Evolutionary conservation across 1,140 invertebrate genomes (phyloP).

Genomic region (Drosophila rhopaloa): DNA sequence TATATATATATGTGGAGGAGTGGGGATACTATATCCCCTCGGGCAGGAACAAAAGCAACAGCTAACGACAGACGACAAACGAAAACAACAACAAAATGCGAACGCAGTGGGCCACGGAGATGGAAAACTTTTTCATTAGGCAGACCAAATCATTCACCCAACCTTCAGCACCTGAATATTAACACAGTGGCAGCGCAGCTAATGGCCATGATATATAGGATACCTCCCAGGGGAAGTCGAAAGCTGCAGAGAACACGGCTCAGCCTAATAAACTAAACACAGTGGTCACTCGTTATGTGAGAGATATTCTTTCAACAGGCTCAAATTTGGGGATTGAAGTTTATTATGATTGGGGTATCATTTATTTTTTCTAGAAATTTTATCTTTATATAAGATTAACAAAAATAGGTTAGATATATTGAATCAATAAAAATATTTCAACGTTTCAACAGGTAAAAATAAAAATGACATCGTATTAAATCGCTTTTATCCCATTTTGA

Average conservation of each 20-base stretch:
- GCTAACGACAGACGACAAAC: constrained; percentile 20
- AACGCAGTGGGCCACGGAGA: background rate
- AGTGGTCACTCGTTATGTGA: constrained; percentile 1
- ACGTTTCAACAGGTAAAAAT: too few species aligned
- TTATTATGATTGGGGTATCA: too few species aligned
- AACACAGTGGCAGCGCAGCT: constrained; percentile 25
- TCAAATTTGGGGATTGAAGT: too few species aligned
- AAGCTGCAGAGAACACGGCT: background rate
- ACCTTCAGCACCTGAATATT: constrained; percentile 32
- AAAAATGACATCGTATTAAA: too few species aligned
- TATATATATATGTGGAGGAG: background rate
- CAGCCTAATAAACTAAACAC: constrained; percentile 23
- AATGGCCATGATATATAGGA: constrained; percentile 19
- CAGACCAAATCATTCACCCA: constrained; percentile 50
- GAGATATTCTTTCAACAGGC: too few species aligned
- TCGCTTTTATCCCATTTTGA: too few species aligned
- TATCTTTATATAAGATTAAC: too few species aligned
- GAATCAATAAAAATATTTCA: too few species aligned
- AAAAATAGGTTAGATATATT: too few species aligned
- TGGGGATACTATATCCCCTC: background rate
- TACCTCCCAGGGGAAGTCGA: constrained; percentile 1
- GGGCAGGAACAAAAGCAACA: constrained; percentile 42
- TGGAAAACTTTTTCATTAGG: constrained; percentile 58
- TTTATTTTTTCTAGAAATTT: too few species aligned
- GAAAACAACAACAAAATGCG: constrained; percentile 12